A percentile compares a stretch with the other conserved stretches of the same genome.
These are phyloP conservation scores for Loxodonta africana DNA, from an alignment of 2,113 vertebrate genomes.

Conservation along the genomic window DNA sequence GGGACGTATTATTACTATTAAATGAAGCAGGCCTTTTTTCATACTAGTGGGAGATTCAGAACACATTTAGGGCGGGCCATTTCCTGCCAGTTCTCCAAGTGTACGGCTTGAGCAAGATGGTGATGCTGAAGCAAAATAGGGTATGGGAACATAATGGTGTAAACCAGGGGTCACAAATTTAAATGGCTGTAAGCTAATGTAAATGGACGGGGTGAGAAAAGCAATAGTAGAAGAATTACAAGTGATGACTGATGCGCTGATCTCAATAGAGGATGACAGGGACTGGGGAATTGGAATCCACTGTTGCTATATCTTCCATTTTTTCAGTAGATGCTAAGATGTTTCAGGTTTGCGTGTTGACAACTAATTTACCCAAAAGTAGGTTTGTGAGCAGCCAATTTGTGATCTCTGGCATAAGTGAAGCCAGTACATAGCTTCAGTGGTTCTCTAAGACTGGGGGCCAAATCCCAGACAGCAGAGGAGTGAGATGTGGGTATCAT, in stretches of 20 bases:
- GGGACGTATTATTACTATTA: not conserved
- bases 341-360: conserved; percentile 18
- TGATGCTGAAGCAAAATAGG: not conserved
- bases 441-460: not conserved
- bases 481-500: not conserved
- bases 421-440: not conserved
- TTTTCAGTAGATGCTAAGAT: not conserved
- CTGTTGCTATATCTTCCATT: not conserved
- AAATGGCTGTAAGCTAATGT: not conserved
- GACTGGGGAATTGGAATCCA: not conserved
- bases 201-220: not conserved
- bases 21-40: not conserved
- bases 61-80: not conserved
- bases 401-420: not conserved
- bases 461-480: not conserved
- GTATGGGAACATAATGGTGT: not conserved
- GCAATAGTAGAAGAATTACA: not conserved
- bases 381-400: not conserved
- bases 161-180: not conserved
- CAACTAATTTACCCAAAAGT: not conserved
- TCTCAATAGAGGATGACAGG: no score
- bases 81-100: not conserved
- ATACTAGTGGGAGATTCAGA: not conserved
- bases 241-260: not conserved
- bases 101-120: not conserved